These are phyloP conservation scores for Fabriciana adippe DNA, from an alignment of 2,888 invertebrate genomes.

Conservation along the genomic window DNA sequence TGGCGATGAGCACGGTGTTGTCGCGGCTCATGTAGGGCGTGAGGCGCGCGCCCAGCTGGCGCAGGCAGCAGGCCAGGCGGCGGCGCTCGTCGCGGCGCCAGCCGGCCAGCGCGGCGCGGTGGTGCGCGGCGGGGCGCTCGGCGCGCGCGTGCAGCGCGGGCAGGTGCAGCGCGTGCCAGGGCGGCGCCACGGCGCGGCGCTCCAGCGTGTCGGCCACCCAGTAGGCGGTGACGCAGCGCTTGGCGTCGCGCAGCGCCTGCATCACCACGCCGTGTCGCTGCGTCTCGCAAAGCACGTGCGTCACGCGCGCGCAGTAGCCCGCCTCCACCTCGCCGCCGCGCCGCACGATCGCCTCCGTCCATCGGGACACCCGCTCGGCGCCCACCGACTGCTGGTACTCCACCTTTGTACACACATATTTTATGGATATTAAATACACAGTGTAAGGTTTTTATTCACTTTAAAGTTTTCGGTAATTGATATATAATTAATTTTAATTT, in stretches of 20 bases:
- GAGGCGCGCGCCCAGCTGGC: constrained; percentile 90
- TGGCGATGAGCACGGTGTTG: constrained; percentile 89
- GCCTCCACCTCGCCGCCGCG: constrained; percentile 95
- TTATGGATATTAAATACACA: no score
- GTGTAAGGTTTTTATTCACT: no score
- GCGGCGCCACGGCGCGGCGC: constrained; percentile 93
- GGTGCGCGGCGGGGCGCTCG: constrained; percentile 88
- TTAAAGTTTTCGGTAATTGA: no score
- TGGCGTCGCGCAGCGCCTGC: constrained; percentile 85
- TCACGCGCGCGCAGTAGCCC: constrained; percentile 92
- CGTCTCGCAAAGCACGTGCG: constrained; percentile 95
- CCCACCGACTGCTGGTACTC: constrained; percentile 89
- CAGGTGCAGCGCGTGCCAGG: constrained; percentile 96
- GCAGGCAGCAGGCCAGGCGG: constrained; percentile 91
- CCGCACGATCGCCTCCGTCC: constrained; percentile 88
- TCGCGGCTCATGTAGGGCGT: constrained; percentile 90
- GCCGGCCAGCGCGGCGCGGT: constrained; percentile 92
- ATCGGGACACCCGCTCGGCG: constrained; percentile 81
- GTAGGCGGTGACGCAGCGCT: constrained; percentile 90
- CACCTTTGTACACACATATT: constrained; percentile 51
- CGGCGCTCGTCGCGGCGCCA: constrained; percentile 94
- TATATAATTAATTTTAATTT: no score
- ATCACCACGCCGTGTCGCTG: constrained; percentile 91
- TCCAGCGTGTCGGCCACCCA: constrained; percentile 96
- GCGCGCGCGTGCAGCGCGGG: constrained; percentile 81